Evolutionary conservation across 2,888 invertebrate species (phyloP), one percentile per base, ranked within the genome.

Genomic region (Leucoptera coffeella): DNA sequence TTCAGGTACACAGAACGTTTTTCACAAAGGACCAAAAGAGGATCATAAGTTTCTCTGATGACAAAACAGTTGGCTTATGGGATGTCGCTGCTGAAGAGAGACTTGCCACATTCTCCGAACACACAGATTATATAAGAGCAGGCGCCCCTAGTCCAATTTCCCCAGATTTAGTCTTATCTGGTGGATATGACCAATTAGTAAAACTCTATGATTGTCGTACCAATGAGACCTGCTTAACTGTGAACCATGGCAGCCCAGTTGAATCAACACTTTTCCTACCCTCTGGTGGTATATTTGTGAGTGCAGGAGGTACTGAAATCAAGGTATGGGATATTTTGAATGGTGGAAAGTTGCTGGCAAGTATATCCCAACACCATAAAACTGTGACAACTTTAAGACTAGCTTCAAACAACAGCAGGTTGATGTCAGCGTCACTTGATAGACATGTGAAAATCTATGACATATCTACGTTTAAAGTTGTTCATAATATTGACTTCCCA

Each of bases 381-480:
- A 92, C 95, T 0, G 82, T 97, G 2, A 97, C 94, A 0, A 85
- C 87, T 35, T 52, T 97, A 25, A 73, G 80, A 35, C 74, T 95
- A 32, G 88, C 88, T 13, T 85, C 84, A 22, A 80, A 87, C 44
- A 85, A 86, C 13, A 84, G 80, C 35, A 77, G 90, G 42, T 71
- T 97, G 12, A 55, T 96, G 39, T 93, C 95, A 0, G 91, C 86
- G 2, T 90, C 93, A 3, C 69, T 97, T 29, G 97, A 99, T 54
- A 80, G 90, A 34, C 92, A 93, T 61, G 85, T 95, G 0, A 95
- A 94, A 62, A 78, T 96, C 35, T 93, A 91, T 55, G 94, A 95
- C 49, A 74, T 89, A 15, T 76, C 82, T 15, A 84, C 84, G 2
- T 95, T 89, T 50, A 84, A 88, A 64, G 79, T 83, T 3, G 85